Evolutionary conservation across 2,113 vertebrate species (phyloP).

Genomic region (Hemibagrus wyckioides): DNA sequence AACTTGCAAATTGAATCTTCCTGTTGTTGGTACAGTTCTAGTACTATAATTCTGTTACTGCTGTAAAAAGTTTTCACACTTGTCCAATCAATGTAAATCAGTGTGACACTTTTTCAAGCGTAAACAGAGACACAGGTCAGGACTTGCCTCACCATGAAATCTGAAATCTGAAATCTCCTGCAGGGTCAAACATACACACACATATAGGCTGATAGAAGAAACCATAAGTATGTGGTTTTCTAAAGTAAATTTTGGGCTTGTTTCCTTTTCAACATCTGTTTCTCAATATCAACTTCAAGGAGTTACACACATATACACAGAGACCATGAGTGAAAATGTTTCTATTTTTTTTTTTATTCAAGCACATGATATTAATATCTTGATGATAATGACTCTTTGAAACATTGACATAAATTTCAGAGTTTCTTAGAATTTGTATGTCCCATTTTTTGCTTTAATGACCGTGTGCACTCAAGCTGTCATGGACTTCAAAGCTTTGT

Average conservation of each 20-base stretch:
- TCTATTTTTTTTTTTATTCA: no score
- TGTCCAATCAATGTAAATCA: neutral
- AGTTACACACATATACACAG: neutral
- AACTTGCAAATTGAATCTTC: neutral
- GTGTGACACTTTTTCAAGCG: neutral
- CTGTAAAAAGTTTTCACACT: neutral
- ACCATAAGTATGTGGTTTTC: neutral
- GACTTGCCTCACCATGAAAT: slow-evolving; percentile 1
- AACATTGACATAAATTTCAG: neutral
- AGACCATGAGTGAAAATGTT: neutral
- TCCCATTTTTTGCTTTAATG: neutral
- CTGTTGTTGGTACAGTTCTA: neutral
- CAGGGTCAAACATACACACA: neutral
- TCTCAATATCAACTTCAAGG: neutral
- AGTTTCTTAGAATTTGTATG: neutral
- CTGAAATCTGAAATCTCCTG: slow-evolving; percentile 14
- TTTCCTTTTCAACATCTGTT: neutral
- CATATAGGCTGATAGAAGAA: neutral
- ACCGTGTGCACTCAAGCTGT: neutral
- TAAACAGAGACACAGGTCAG: slow-evolving; percentile 3
- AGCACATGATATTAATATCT: no score
- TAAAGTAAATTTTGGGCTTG: neutral
- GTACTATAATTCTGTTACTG: neutral
- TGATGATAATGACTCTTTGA: no score
- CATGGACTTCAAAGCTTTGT: neutral